phyloP scores from a whole-genome alignment of 1,140 invertebrate genomes.

The Halesus radiatus region DNA sequence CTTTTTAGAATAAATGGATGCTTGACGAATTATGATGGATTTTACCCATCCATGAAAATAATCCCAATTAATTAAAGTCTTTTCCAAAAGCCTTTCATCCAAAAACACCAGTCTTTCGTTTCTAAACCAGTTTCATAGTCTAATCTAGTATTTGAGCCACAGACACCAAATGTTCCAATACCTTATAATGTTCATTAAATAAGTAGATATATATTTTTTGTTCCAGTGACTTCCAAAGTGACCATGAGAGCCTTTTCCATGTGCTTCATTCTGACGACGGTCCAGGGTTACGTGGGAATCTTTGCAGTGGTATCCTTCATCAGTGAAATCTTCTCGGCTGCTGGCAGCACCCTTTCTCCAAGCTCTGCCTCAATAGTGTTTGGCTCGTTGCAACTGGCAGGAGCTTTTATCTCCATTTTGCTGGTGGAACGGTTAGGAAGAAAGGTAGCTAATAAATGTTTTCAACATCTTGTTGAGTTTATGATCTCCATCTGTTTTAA shows the following conservation, averaged over 20 bases:
- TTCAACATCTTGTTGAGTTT: not conserved
- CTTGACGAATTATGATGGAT: not conserved
- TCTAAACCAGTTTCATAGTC: no score
- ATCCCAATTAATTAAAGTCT: no score
- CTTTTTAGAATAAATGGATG: no score
- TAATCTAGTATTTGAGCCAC: no score
- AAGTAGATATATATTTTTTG: not conserved
- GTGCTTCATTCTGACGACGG: conserved; percentile 36
- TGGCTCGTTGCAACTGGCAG: conserved; percentile 36
- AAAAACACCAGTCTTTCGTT: no score
- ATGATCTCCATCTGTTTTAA: not conserved
- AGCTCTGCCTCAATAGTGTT: conserved; percentile 39
- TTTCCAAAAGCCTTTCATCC: no score
- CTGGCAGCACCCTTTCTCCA: conserved; percentile 44
- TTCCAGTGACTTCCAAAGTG: not conserved
- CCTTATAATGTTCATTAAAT: not conserved
- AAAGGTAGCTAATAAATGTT: conserved; percentile 51
- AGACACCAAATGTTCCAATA: not conserved
- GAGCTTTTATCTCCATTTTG: conserved; percentile 57
- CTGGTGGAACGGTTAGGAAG: conserved; percentile 62
- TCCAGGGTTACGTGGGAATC: conserved; percentile 45
- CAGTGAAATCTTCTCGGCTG: conserved; percentile 42
- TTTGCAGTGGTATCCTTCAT: conserved; percentile 47
- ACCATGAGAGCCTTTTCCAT: conserved; percentile 32
- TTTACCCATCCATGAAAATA: no score